Percentiles rank a stretch among this genome's conserved stretches.
Conservation (phyloP, 2,888 invertebrate genomes). For the Noctua janthina region DNA sequence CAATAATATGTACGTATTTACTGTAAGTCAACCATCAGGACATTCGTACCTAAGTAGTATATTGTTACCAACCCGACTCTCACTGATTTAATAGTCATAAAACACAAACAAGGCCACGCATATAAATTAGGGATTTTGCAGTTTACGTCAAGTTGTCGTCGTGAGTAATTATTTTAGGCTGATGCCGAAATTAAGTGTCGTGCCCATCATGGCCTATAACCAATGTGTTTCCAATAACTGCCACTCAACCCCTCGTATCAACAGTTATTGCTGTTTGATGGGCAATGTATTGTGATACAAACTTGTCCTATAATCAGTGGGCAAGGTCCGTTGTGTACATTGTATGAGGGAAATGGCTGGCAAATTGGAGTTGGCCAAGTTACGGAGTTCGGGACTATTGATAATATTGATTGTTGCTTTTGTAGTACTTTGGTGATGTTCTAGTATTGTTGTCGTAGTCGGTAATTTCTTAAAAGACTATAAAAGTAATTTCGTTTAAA, state of each 20-base stretch:
- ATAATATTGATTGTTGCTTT: constrained; percentile 31
- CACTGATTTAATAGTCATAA: constrained; percentile 65
- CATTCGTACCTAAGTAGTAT: constrained; percentile 33
- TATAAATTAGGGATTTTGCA: constrained; percentile 60
- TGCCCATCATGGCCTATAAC: constrained; percentile 39
- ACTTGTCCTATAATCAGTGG: constrained; percentile 50
- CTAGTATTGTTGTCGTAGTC: not conserved
- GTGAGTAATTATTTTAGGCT: constrained; percentile 62
- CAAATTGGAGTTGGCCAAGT: constrained; percentile 50
- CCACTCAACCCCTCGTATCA: constrained; percentile 30
- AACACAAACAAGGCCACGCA: constrained; percentile 63
- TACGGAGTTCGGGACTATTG: constrained; percentile 23
- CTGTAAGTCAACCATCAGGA: constrained; percentile 15
- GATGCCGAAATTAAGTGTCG: constrained; percentile 48
- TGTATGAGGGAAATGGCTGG: constrained; percentile 46
- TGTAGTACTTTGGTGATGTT: not conserved
- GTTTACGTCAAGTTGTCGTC: constrained; percentile 54
- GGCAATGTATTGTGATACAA: constrained; percentile 47
- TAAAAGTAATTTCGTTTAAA: not conserved
- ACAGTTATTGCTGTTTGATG: constrained; percentile 55
- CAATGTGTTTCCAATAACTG: constrained; percentile 57
- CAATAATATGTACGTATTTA: constrained; percentile 10
- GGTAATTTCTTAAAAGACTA: not conserved
- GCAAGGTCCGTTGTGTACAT: constrained; percentile 40
- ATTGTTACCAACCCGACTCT: constrained; percentile 56